These are phyloP conservation scores for Meles meles DNA, from an alignment of 2,113 vertebrate species.

Conservation along the genomic window DNA sequence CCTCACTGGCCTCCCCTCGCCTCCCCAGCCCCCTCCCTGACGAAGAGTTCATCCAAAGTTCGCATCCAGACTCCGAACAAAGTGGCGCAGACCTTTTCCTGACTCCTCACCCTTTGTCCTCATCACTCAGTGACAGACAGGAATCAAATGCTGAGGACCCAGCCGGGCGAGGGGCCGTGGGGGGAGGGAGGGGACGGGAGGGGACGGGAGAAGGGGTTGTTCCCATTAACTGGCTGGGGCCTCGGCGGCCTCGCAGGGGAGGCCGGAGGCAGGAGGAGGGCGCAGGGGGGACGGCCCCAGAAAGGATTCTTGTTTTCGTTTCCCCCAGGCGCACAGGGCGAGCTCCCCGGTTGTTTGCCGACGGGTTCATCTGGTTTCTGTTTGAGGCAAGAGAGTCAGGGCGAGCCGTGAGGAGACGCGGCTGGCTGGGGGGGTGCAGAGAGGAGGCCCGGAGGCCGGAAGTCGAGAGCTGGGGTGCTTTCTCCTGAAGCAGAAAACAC, in stretches of 20 bases:
- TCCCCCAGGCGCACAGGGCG: conserved; percentile 13
- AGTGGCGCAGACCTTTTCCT: conserved; percentile 92
- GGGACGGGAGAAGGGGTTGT: conserved; percentile 18
- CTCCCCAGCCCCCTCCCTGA: conserved; percentile 69
- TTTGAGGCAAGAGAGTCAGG: background rate
- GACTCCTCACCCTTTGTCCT: conserved; percentile 90
- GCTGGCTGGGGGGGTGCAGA: background rate
- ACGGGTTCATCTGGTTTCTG: conserved; percentile 60
- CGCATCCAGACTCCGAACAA: conserved; percentile 91
- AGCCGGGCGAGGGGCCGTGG: conserved; percentile 67
- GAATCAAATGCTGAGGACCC: conserved; percentile 82
- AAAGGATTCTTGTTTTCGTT: conserved; percentile 35
- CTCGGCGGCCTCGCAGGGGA: background rate
- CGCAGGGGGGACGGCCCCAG: background rate
- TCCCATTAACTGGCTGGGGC: conserved; percentile 30
- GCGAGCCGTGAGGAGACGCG: background rate
- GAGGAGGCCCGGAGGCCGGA: background rate
- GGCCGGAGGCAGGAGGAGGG: background rate
- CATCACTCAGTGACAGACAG: conserved; percentile 87
- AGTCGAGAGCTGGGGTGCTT: background rate
- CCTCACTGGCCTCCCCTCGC: conserved; percentile 71
- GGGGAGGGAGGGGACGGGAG: too few relatives aligned
- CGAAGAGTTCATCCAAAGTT: conserved; percentile 96
- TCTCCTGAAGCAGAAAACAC: background rate
- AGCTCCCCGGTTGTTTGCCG: conserved; percentile 19